phyloP scores from a whole-genome alignment of 2,113 vertebrate species.

The Vidua chalybeata region DNA sequence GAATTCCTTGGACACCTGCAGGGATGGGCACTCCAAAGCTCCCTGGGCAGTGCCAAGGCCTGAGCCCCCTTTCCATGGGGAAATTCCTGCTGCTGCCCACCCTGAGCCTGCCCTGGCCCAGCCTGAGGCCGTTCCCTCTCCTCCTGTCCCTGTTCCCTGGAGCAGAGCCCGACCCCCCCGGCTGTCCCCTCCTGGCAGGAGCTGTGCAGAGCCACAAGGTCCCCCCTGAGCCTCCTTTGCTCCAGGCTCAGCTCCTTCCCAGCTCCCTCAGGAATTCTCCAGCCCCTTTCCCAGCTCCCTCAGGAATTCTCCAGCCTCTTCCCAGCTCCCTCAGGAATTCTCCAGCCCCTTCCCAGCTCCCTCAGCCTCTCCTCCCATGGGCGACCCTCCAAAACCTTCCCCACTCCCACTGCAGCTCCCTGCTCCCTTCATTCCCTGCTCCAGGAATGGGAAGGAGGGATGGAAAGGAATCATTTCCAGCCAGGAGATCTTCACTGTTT shows the following conservation, averaged over 20 bases:
- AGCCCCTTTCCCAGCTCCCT: not conserved
- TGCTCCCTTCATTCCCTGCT: not conserved
- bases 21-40: not conserved
- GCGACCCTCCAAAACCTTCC: not conserved
- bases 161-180: not conserved
- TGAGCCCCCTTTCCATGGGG: not conserved
- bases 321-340: not conserved
- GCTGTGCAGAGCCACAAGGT: not conserved
- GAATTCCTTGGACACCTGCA: not conserved
- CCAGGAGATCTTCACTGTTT: not conserved
- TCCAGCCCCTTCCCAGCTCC: not conserved
- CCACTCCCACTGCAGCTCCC: not conserved
- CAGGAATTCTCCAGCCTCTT: not conserved
- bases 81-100: not conserved
- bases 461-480: not conserved
- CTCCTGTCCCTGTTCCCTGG: not conserved
- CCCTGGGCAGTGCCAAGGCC: not conserved
- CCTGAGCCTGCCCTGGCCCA: not conserved
- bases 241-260: not conserved
- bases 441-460: not conserved
- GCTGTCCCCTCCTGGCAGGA: not conserved
- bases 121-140: not conserved
- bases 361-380: not conserved
- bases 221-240: not conserved
- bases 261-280: not conserved